Base-by-base conservation (phyloP, 2,888 invertebrate genomes). In the Ptycholaimellus sp. region DNA sequence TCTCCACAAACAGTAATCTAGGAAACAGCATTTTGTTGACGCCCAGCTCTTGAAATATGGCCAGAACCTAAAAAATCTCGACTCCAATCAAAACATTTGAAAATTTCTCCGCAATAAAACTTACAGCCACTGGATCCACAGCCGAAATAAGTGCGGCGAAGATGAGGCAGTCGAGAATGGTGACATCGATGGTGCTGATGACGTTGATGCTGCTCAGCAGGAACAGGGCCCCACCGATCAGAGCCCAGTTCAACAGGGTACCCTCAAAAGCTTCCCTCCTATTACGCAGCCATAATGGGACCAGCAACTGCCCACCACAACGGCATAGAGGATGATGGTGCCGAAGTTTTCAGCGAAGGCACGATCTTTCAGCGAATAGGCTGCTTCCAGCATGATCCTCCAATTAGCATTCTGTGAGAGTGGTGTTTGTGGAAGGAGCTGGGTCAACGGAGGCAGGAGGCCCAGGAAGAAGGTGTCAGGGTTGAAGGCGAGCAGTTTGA, bases 121-220 rank as follows among this genome's bases (percentile, higher is more conserved):
- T 56, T 47, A 66, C 66, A 1, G 68, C 68, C 4, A 68, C 68
- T 2, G 68, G 68, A 49, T 68, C 68, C 9, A 69, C 68, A n/a
- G 68, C 68, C 2, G 67, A 64, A 37, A 68, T 67, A 13, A 69
- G 54, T 3, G 68, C 59, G 19, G 62, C 57, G 46, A 69, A 68
- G 22, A 67, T 57, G 18, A 69, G 47, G 22, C 50, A 52, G 38
- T 60, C 56, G 3, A 56, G 42, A 9, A 49, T 35, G 30, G 11
- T 16, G 34, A 30, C 27, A 11, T 36, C 42, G 30, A 46, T 40
- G 3, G 31, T 22, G 22, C 56, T 59, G 55, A 61, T 46, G 13
- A 44, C 31, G 17, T 49, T 49, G 22, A 47, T 14, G 22, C 35
- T 35, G 6, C 44, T 44, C 9, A 49, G 39, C 3, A 42, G 35